These are phyloP conservation scores for Meriones psammophilus DNA, from an alignment of 2,797 vertebrate genomes.

Conservation along the genomic window DNA sequence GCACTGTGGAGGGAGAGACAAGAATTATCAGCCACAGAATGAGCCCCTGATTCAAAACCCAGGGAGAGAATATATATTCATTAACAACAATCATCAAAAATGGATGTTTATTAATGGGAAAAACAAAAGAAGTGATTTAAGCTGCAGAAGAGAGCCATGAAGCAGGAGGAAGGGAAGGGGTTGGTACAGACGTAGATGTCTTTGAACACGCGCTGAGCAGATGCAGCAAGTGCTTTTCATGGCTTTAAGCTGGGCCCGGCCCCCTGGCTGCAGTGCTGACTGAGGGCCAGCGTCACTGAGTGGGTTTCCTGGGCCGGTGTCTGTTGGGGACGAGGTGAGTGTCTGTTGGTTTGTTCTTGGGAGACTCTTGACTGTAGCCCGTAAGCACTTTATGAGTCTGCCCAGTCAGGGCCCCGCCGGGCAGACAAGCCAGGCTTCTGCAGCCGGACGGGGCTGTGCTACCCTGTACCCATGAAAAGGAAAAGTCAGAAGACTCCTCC, in stretches of 20 bases:
- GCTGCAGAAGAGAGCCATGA: not conserved
- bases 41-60: not conserved
- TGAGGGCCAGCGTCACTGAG: not conserved
- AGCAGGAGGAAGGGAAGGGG: not conserved
- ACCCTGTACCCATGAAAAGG: not conserved
- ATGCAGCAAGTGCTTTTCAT: not conserved
- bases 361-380: not conserved
- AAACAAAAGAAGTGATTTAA: not conserved
- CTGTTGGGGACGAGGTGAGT: not conserved
- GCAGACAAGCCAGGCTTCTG: conserved; percentile 36
- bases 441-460: not conserved
- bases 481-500: not conserved
- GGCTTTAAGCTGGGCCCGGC: not conserved
- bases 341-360: not conserved
- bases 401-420: conserved; percentile 5
- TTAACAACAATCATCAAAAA: not conserved
- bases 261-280: not conserved
- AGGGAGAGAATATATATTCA: not conserved
- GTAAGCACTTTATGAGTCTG: conserved; percentile 46
- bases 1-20: not conserved
- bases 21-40: not conserved
- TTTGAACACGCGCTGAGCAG: not conserved
- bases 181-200: not conserved
- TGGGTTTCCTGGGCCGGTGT: not conserved
- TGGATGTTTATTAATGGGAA: conserved; percentile 31